phyloP scores from a whole-genome alignment of 2,888 invertebrate genomes.

The Mythimna lalbum region DNA sequence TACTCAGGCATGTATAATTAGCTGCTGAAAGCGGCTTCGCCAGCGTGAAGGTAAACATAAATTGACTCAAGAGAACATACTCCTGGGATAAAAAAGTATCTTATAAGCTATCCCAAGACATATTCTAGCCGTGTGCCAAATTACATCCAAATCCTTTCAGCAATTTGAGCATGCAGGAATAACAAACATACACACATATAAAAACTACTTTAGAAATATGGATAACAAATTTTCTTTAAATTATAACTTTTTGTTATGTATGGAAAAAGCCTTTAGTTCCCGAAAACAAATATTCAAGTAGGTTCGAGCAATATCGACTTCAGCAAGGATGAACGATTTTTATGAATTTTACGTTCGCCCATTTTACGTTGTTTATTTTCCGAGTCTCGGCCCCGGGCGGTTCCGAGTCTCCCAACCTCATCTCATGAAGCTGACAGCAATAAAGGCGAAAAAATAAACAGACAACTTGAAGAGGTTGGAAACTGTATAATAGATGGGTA shows the following conservation, averaged over 20 bases:
- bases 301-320: conserved; percentile 33
- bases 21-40: too few species aligned
- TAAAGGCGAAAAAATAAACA: conserved; percentile 32
- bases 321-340: conserved; percentile 40
- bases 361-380: conserved; percentile 38
- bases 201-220: neutral
- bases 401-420: conserved; percentile 27
- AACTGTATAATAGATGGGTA: conserved; percentile 16
- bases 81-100: too few species aligned
- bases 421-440: conserved; percentile 35
- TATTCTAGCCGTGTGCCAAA: too few species aligned
- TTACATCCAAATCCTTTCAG: too few species aligned
- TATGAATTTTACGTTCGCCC: conserved; percentile 30
- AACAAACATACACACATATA: too few species aligned
- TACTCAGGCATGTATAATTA: too few species aligned
- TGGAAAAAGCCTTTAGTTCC: neutral
- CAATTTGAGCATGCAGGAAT: too few species aligned
- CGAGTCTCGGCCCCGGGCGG: conserved; percentile 34
- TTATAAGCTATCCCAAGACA: too few species aligned
- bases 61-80: too few species aligned
- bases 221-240: too few species aligned
- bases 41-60: too few species aligned
- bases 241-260: neutral
- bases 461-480: conserved; percentile 1
- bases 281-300: neutral